Evolutionary conservation across 2,113 vertebrate species (phyloP), one percentile per base, ranked within the genome.

Genomic region (Hippocampus mohnikei): DNA sequence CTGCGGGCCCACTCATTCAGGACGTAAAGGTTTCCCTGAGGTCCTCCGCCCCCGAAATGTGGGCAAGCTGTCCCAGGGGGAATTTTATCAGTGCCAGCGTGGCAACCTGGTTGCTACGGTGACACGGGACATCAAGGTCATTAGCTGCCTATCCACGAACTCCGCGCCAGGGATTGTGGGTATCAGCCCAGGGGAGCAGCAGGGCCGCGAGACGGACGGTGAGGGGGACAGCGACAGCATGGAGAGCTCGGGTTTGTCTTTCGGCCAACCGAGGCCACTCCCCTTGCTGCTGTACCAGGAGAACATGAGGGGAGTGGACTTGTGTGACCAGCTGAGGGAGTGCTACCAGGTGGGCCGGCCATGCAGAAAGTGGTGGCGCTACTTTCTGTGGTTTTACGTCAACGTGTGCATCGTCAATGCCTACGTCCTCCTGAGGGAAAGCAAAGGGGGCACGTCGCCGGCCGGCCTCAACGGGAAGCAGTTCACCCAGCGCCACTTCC

Each of bases 301-400:
- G 87, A 93, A 93, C 86, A 93, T 93, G 93, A 88, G 87, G 52
- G 93, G 93, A 0, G 93, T 94, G 41, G 91, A 93, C 78, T 84
- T 93, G 65, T 93, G 90, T 0, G 92, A 93, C 88, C 93, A 92
- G 88, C 89, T 93, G 70, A 88, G 93, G 62, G 92, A 93, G 46
- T 93, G 92, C 88, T 94, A 94, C 85, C 91, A 92, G 80, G 93
- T 94, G 1, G 93, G 93, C 50, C 79, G 93, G 72, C 92, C 93
- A 0, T 92, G 92, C 50, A 93, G 93, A 79, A 93, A 93, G 84
- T 93, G 92, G 92, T 94, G 93, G 93, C 92, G 92, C 82, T 93
- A 92, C 85, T 93, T 94, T 75, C 83, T 93, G 77, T 94, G 93
- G 93, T 94, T 94, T 84, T 93, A 93, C 60, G 88, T 94, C 33